Base-by-base conservation (phyloP, 2,888 invertebrate species). In the Drymonia ruficornis region DNA sequence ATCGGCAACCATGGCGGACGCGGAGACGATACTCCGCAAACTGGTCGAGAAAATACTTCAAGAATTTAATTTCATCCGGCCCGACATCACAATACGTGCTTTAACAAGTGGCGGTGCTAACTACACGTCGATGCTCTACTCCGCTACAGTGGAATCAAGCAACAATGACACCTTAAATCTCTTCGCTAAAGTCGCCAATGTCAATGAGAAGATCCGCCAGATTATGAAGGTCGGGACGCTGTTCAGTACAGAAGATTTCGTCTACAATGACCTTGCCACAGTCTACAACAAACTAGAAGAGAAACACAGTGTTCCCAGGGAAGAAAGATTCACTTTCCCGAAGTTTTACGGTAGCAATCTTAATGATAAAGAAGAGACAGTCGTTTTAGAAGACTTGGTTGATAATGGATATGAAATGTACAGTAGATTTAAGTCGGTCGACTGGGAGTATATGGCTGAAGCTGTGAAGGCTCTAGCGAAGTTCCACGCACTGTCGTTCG, bases 401-500 rank as follows among this genome's bases (percentile, higher is more conserved):
- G 67, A 65, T 0, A 58, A 65, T n/a, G 84, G 84, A 0, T 89
- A 70, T 34, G 43, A 23, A 2, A 62, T 63, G 6, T 80, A 63
- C 49, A 70, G 72, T 31, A 70, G 80, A 47, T 66, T 74, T 18
- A 67, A 72, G n/a, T 57, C 80, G 0, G 60, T 87, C 1, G 80
- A 83, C 45, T 80, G 80, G 74, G 74, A 80, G 3, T 81, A 84
- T 31, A 76, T 81, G 0, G 58, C 76, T 0, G 59, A 71, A 2
- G 73, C 84, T 0, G 65, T 84, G 0, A 64, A 76, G 19, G 63
- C 59, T 1, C 59, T 87, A 12, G 87, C 87, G 0, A 76, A 74
- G 44, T 84, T 86, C 53, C 90, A 90, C 53, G 88, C 88, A 0
- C 57, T 87, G 11, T 87, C 87, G 0, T 83, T 87, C 11, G 84